These are phyloP conservation scores for Sebastes trivittatus DNA, from an alignment of 2,797 vertebrate genomes.

Conservation along the genomic window DNA sequence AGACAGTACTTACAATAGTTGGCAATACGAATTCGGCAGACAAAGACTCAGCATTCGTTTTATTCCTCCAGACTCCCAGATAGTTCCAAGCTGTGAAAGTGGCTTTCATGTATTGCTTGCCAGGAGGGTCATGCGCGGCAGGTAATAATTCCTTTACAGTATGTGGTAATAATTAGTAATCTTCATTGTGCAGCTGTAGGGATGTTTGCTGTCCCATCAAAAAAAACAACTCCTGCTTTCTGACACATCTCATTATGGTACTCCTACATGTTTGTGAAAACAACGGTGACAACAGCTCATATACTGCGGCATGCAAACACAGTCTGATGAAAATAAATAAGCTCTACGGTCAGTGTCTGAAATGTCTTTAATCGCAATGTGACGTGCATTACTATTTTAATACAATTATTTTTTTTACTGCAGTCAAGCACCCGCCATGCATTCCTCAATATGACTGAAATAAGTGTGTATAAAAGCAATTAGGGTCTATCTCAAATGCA, in stretches of 20 bases:
- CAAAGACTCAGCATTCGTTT: conserved; percentile 16
- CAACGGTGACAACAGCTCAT: conserved; percentile 4
- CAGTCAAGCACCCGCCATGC: conserved; percentile 1
- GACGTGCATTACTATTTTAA: not conserved
- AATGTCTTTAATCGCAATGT: conserved; percentile 8
- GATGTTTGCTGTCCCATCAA: conserved; percentile 45
- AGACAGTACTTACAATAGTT: not conserved
- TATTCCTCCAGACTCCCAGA: conserved; percentile 13
- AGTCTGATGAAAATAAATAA: conserved; percentile 24
- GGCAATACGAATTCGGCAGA: conserved; percentile 7
- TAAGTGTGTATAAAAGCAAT: conserved; percentile 40
- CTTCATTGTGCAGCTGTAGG: conserved; percentile 51
- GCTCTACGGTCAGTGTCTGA: conserved; percentile 15
- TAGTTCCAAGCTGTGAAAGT: conserved; percentile 41
- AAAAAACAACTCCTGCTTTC: conserved; percentile 12
- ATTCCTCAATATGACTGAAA: conserved; percentile 30
- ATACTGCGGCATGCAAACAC: not conserved
- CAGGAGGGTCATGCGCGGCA: conserved; percentile 50
- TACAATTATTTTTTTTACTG: not conserved
- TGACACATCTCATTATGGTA: conserved; percentile 52
- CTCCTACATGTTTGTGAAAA: conserved; percentile 32
- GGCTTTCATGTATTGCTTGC: conserved; percentile 49
- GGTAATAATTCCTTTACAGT: conserved; percentile 54
- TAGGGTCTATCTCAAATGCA: conserved; percentile 45
- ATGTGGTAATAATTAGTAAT: conserved; percentile 63